Evolutionary conservation across 2,888 invertebrate genomes (phyloP), one percentile per base, ranked within the genome.

Genomic region (Ypsolopha sequella): DNA sequence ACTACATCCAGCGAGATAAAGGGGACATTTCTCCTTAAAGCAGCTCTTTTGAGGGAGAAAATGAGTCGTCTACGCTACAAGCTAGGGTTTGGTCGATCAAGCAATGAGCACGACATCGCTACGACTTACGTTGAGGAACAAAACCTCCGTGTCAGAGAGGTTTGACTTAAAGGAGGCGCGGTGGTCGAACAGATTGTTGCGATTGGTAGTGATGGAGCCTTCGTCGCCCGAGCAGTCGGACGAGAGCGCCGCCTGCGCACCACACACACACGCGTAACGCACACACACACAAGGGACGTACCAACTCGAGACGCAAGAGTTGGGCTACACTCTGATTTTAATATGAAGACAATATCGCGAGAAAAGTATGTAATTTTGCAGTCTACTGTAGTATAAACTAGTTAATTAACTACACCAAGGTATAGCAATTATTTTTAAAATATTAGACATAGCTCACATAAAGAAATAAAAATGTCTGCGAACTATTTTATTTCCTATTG

Each of bases 61-160:
- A 24, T 24, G 4, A 24, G 24, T 24, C 24, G 24, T 24, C 24
- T 24, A 24, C 24, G 24, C 24, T 24, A 24, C 24, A 24, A 24
- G 24, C 24, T 24, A 24, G 24, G 24, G 24, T 24, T 24, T 4
- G n/a, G 39, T 39, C 9, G n/a, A n/a, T n/a, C 10, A 39, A 39
- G 52, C 47, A 45, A 43, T 52, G 51, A 55, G 51, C 51, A 65
- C 69, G 62, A 66, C 66, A 69, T 59, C 62, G 70, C 72, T 73
- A 76, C 63, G 82, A 90, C 92, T 92, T 91, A 95, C 95, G 89
- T 94, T 93, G 80, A 93, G 91, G 75, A 93, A 91, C 85, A 95
- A 94, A 73, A 95, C 93, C 88, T 97, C 97, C 70, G 96, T 96
- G 82, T 97, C 97, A 64, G 97, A 97, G 68, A 96, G 94, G 63